Conservation (phyloP, 2,113 vertebrate genomes). For the Actinemys pallida region DNA sequence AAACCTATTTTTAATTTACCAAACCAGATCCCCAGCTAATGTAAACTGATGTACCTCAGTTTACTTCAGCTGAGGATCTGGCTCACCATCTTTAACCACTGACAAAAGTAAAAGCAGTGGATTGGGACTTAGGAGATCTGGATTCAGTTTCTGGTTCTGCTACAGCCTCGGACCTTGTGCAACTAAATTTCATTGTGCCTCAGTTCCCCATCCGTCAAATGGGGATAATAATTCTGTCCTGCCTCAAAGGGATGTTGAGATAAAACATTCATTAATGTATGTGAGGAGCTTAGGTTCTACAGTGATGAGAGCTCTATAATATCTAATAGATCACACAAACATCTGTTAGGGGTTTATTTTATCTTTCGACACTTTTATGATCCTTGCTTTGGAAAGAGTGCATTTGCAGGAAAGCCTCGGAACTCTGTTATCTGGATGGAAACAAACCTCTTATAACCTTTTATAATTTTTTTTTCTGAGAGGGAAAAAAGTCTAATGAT, state of each 20-base stretch:
- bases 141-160: background rate
- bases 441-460: slow-evolving; percentile 12
- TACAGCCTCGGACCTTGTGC: background rate
- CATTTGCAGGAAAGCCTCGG: background rate
- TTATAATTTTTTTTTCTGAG: background rate
- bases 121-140: slow-evolving; percentile 16
- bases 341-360: background rate
- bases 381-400: background rate
- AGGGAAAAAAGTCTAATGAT: slow-evolving; percentile 40
- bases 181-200: background rate
- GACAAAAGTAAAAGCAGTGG: background rate
- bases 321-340: background rate
- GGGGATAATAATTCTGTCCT: background rate
- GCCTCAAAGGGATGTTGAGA: background rate
- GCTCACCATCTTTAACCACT: background rate
- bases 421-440: slow-evolving; percentile 46
- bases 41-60: background rate
- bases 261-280: background rate
- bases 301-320: background rate
- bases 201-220: background rate
- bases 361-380: background rate
- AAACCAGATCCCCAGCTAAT: background rate
- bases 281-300: background rate
- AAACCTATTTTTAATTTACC: background rate
- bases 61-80: background rate